These are phyloP conservation scores for Laticauda colubrina DNA, from an alignment of 2,113 vertebrate genomes.

Conservation along the genomic window DNA sequence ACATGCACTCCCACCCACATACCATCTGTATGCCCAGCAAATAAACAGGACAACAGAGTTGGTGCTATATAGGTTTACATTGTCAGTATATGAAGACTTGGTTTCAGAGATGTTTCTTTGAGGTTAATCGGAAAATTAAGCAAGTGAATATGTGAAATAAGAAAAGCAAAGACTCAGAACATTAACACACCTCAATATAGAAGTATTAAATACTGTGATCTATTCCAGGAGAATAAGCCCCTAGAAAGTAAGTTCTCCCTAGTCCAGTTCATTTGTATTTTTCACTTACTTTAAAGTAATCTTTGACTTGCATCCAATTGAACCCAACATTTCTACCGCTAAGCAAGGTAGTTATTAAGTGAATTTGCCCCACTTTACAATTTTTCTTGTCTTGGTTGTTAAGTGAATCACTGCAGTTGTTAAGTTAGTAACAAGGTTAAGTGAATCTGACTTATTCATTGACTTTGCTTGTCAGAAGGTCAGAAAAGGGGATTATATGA, in stretches of 20 bases:
- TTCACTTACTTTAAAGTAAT: neutral
- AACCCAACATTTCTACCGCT: neutral
- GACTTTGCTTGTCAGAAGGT: neutral
- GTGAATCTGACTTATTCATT: neutral
- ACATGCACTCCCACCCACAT: neutral
- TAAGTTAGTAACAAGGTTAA: neutral
- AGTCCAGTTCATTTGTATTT: neutral
- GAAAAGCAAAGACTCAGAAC: neutral
- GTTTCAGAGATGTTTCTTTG: neutral
- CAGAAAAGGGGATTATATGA: neutral
- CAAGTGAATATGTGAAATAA: neutral
- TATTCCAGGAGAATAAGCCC: neutral
- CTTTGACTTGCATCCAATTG: neutral
- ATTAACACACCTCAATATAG: neutral
- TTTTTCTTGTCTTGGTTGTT: neutral
- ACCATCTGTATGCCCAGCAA: neutral
- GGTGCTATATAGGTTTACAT: neutral
- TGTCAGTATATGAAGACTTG: neutral
- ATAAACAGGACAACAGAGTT: neutral
- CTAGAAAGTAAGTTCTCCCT: neutral
- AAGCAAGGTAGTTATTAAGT: neutral
- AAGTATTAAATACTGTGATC: neutral
- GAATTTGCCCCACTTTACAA: neutral
- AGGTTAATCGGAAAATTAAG: neutral
- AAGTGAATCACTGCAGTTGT: neutral